Conservation (phyloP, 2,113 vertebrate species). For the Sterna hirundo region DNA sequence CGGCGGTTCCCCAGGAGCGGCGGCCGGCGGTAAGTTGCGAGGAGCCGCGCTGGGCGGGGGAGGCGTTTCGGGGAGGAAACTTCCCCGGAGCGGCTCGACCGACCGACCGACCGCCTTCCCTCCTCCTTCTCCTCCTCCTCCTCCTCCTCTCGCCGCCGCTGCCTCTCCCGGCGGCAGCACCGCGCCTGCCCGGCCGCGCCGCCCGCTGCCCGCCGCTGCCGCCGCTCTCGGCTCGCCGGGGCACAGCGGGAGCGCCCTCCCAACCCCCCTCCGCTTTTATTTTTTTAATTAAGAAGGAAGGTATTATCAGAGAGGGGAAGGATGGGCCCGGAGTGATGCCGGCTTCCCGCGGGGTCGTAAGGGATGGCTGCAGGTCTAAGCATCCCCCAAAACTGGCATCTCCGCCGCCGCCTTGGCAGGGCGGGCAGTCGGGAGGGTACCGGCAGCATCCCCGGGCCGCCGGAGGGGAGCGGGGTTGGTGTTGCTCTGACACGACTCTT, state of each 20-base stretch:
- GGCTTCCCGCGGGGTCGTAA: neutral
- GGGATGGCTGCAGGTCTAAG: neutral
- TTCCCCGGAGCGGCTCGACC: neutral
- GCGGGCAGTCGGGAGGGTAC: neutral
- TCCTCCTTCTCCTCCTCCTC: neutral
- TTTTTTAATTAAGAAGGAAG: neutral
- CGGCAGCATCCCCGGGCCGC: neutral
- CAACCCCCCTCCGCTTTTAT: too few relatives aligned
- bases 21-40: neutral
- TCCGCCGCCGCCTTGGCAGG: neutral
- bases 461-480: neutral
- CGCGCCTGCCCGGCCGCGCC: conserved; percentile 4
- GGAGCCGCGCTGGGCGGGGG: neutral
- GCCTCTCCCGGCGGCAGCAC: neutral
- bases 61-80: neutral
- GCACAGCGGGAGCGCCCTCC: neutral
- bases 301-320: neutral
- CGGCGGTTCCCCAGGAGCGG: neutral
- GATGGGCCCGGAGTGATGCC: neutral
- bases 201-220: neutral
- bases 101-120: neutral
- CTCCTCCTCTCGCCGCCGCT: neutral
- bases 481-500: neutral
- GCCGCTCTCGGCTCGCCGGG: neutral
- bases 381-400: neutral